Conservation (phyloP, 2,888 invertebrate genomes). For the Acanthosoma haemorrhoidale region DNA sequence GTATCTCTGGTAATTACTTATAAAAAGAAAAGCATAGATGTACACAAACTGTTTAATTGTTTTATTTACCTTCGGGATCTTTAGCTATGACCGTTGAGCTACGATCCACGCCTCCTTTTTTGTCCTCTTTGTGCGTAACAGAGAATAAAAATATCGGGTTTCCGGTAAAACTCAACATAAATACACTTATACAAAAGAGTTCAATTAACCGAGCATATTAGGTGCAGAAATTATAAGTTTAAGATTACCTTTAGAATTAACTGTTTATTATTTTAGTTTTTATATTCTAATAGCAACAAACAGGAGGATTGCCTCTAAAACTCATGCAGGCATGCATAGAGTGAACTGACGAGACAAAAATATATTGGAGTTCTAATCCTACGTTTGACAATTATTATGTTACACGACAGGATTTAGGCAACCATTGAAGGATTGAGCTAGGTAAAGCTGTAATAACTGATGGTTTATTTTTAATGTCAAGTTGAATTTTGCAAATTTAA, state of each 20-base stretch:
- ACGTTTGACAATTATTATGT: constrained; percentile 12
- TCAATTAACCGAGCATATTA: constrained; percentile 3
- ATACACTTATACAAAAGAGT: neutral
- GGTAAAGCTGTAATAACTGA: neutral
- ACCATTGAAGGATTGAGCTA: constrained; percentile 6
- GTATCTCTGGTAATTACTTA: neutral
- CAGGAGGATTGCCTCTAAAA: constrained; percentile 31
- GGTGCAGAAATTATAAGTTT: constrained; percentile 6
- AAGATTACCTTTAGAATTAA: neutral
- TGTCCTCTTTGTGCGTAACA: constrained; percentile 62
- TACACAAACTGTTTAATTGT: constrained; percentile 12
- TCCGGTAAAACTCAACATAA: constrained; percentile 29
- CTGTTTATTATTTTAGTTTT: neutral
- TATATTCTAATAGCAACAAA: constrained; percentile 17
- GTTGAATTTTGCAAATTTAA: constrained; percentile 2
- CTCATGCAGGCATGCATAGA: constrained; percentile 37
- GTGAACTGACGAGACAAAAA: constrained; percentile 14
- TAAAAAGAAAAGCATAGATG: constrained; percentile 13
- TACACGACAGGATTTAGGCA: neutral
- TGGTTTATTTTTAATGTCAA: neutral
- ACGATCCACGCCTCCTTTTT: constrained; percentile 87
- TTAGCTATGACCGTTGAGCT: constrained; percentile 91
- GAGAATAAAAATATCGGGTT: constrained; percentile 39
- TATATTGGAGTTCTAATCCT: constrained; percentile 18
- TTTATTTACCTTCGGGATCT: constrained; percentile 74